Percentiles rank a stretch among this genome's conserved stretches.
Evolutionary conservation across 2,113 vertebrate species (phyloP).

Genomic region (Xiphophorus couchianus): DNA sequence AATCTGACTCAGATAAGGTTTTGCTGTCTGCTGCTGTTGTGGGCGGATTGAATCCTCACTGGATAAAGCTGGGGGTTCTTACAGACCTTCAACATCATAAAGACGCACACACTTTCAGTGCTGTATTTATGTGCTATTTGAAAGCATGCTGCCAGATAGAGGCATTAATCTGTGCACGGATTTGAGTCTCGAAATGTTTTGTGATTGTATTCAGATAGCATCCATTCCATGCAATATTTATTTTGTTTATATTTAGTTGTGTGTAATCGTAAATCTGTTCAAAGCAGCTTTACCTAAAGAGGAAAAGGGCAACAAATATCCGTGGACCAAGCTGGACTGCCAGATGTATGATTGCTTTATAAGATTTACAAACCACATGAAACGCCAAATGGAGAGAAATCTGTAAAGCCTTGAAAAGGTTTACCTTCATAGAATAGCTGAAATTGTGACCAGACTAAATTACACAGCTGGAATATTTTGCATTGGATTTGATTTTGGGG

Average conservation of each 20-base stretch:
- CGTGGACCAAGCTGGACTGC: conserved; percentile 29
- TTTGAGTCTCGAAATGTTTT: conserved; percentile 28
- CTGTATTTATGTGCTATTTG: conserved; percentile 26
- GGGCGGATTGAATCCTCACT: conserved; percentile 19
- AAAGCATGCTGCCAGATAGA: conserved; percentile 16
- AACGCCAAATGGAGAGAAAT: too few relatives aligned
- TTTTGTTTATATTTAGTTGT: conserved; percentile 56
- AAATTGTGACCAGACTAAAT: too few relatives aligned
- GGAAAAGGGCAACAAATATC: conserved; percentile 51
- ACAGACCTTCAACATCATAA: neutral
- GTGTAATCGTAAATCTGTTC: conserved; percentile 63
- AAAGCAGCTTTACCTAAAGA: conserved; percentile 64
- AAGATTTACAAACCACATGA: neutral
- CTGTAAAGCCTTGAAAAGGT: too few relatives aligned
- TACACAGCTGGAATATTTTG: too few relatives aligned
- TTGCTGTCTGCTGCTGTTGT: conserved; percentile 7
- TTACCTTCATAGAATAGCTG: too few relatives aligned
- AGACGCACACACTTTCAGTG: conserved; percentile 3
- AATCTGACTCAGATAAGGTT: conserved; percentile 4
- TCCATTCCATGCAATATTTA: conserved; percentile 45
- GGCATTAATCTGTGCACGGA: conserved; percentile 26
- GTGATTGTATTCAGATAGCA: conserved; percentile 13
- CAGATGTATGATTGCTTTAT: neutral
- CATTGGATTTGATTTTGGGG: neutral
- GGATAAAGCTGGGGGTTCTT: conserved; percentile 37